These are phyloP conservation scores for Oreochromis grahami DNA, from an alignment of 2,797 vertebrate species.

Conservation along the genomic window DNA sequence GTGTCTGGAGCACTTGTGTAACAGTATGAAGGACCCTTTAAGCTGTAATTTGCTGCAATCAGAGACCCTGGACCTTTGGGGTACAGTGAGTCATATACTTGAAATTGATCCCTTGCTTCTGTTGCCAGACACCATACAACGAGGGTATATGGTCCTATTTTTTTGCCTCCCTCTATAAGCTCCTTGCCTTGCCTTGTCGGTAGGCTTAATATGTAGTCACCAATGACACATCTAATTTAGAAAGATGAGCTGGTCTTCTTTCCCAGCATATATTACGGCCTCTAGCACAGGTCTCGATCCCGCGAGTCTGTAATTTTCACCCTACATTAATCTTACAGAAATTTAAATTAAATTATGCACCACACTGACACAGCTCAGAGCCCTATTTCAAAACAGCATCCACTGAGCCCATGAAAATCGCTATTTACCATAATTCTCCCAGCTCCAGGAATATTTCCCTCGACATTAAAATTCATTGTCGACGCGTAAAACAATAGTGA, in stretches of 20 bases:
- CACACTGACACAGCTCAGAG: not conserved
- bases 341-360: not conserved
- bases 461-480: not conserved
- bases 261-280: not conserved
- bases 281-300: not conserved
- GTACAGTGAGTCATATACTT: constrained; percentile 51
- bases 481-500: not conserved
- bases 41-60: constrained; percentile 68
- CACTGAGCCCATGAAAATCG: not conserved
- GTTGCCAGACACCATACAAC: constrained; percentile 1
- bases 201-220: not conserved
- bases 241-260: not conserved
- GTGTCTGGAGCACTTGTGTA: constrained; percentile 36
- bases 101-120: constrained; percentile 37
- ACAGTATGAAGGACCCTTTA: constrained; percentile 51
- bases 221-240: not conserved
- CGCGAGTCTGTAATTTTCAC: not conserved
- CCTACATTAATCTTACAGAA: not conserved
- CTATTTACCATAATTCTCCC: not conserved
- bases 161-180: not conserved
- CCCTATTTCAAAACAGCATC: not conserved
- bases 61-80: constrained; percentile 51
- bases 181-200: not conserved
- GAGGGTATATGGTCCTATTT: constrained; percentile 2
- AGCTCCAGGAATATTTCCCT: not conserved